A percentile compares a stretch with the other conserved stretches of the same genome.
phyloP scores from a whole-genome alignment of 1,140 invertebrate species.

The Caenorhabditis remanei region DNA sequence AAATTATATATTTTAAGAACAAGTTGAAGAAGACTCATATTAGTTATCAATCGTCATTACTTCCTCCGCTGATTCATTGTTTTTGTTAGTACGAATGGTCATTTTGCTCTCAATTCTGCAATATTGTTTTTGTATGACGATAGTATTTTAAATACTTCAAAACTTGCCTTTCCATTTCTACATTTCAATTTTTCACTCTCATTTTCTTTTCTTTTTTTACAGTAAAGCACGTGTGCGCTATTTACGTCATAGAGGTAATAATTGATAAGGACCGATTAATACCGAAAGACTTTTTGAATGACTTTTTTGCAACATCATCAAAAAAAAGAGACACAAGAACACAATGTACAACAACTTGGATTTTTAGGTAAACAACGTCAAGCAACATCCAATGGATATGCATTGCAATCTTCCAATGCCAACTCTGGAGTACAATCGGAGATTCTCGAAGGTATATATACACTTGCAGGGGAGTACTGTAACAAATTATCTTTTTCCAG shows the following conservation, averaged over 20 bases:
- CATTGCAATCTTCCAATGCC: slow-evolving; percentile 6
- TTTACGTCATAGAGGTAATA: slow-evolving; percentile 33
- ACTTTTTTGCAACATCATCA: slow-evolving; percentile 29
- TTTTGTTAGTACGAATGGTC: neutral
- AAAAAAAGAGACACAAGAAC: neutral
- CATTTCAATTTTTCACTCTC: neutral
- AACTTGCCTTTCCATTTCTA: neutral
- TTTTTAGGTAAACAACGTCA: slow-evolving; percentile 37
- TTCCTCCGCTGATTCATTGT: neutral
- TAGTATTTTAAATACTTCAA: neutral
- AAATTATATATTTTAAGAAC: neutral
- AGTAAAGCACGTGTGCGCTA: slow-evolving; percentile 40
- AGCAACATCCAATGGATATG: slow-evolving; percentile 40
- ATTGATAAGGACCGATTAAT: slow-evolving; percentile 4
- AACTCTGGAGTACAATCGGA: slow-evolving; percentile 11
- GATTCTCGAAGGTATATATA: slow-evolving; percentile 32
- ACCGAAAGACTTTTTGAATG: neutral
- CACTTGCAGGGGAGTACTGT: no score
- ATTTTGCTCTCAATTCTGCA: neutral
- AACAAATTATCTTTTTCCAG: no score
- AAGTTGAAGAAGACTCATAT: neutral
- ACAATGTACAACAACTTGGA: neutral
- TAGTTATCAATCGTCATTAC: slow-evolving; percentile 14
- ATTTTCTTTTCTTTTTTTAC: slow-evolving; percentile 7
- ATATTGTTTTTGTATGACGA: no score